A percentile compares a stretch with the other conserved stretches of the same genome.
Conservation (phyloP, 1,140 invertebrate species). For the Platorchestia sp. region DNA sequence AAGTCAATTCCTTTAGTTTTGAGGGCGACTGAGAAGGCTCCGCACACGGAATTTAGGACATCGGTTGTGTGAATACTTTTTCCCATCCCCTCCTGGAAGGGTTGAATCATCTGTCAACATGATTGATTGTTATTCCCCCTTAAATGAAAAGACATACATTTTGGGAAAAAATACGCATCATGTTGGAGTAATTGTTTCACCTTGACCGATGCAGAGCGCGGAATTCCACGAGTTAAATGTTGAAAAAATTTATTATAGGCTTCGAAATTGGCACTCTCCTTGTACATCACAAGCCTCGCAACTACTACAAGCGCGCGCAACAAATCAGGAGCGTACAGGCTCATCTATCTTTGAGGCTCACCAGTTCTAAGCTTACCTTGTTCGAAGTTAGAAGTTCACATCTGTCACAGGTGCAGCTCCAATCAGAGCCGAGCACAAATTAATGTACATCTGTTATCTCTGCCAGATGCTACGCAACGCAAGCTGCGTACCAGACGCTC, state of each 20-base stretch:
- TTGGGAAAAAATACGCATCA: no score
- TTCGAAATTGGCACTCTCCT: not conserved
- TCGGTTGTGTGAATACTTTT: no score
- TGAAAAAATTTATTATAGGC: not conserved
- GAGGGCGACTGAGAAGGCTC: no score
- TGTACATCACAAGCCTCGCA: not conserved
- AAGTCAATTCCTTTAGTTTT: no score
- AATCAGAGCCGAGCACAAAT: not conserved
- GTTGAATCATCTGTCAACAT: no score
- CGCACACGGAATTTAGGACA: no score
- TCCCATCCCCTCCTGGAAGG: no score
- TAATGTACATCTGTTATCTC: not conserved
- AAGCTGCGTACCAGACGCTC: not conserved
- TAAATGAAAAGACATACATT: no score
- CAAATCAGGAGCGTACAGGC: not conserved
- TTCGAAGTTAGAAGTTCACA: not conserved
- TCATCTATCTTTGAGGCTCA: not conserved
- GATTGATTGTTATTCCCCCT: no score
- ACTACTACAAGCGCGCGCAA: not conserved
- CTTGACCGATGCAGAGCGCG: no score
- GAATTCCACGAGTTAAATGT: not conserved
- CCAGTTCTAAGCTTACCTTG: not conserved
- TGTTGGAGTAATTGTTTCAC: no score
- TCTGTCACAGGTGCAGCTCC: not conserved
- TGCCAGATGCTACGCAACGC: not conserved